Base-by-base conservation (phyloP, 2,113 vertebrate species). In the Cisticola juncidis region DNA sequence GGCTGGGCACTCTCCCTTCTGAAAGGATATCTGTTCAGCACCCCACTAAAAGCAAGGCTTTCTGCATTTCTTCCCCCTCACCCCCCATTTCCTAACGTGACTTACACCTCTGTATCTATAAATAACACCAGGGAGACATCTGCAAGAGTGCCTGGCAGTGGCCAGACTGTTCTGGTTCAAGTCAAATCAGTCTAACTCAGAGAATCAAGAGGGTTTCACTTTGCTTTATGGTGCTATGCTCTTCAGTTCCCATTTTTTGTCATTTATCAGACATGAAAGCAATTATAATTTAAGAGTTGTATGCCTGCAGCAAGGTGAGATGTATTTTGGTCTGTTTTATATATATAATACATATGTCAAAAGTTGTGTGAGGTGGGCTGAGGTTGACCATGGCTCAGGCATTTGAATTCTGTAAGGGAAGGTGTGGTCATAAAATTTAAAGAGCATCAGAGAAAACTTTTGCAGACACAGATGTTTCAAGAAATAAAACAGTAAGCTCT, bases 1-100 rank as follows among this genome's bases (percentile, higher is more conserved):
- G 95, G 97, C 91, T 76, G 94, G 89, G 92, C 78, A 16, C 88
- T 94, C 86, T 93, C 77, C 62, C 61, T 86, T 44, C 81, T 96
- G 73, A 97, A 97, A 96, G 96, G 88, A 33, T 48, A 71, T 95
- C 97, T 97, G 93, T 97, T 97, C 77, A 56, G 35, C 50, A 51
- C 88, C 77, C 70, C 68, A 50, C 68, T 36, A 61, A 90, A 94
- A 81, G 57, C 86, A 88, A 13, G 1, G 17, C 85, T 87, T 92
- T 94, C 79, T 95, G 72, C 72, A 70, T 79, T 66, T 81, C 66
- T 35, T 44, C 54, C 33, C 33, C 11, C 31, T 18, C 5, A 35
- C 3, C 33, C 33, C 18, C 35, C 22, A 23, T 86, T 74, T 94
- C 57, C 69, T 57, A 31, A 44, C 0, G 0, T 65, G 86, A 70